Evolutionary conservation across 2,888 invertebrate genomes (phyloP), one percentile per base, ranked within the genome.

Genomic region (Tiliacea citrago): DNA sequence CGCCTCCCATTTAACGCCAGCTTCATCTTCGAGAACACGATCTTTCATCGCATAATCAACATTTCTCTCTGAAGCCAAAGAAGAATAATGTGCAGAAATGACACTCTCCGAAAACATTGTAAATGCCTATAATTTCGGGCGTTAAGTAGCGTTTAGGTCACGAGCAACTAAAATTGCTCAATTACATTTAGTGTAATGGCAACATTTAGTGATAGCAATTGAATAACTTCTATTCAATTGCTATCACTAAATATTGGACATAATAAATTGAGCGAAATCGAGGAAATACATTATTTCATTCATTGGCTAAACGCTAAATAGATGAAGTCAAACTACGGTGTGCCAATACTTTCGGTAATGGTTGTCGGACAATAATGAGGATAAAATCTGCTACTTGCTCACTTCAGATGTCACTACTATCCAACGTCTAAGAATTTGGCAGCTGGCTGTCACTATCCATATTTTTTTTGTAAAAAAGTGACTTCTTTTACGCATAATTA

Each of bases 1-100:
- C 57, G 60, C 13, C 13, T 79, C 51, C 53, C 42, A 82, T 79
- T 79, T 82, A 53, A 53, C 70, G 70, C 61, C 39, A 76, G 66
- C 70, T 76, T 39, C 66, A 51, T 62, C 66, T 76, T 57, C 51
- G 61, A 58, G 67, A 39, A 73, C 78, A 58, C 65, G 73, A 73
- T 79, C 69, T 62, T 83, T 81, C 81, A 83, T 83, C 79, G 60
- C 63, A 83, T 79, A 83, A 81, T 81, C 81, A 81, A 81, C 81
- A 83, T 81, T 79, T 79, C 69, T 55, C 69, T 35, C 35, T 42
- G 8, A 29, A 49, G 21, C 45, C 79, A 73, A 18, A 78, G 79
- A 80, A 13, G 2, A 55, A 60, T 53, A 42, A 1, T 45, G 2
- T 10, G 13, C 35, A 77, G 79, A 77, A 2, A 35, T 5, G 79